Conservation (phyloP, 30 jellyfish, hydroid and myxozoan genomes). For the Chrysaora quinquecirrha region DNA sequence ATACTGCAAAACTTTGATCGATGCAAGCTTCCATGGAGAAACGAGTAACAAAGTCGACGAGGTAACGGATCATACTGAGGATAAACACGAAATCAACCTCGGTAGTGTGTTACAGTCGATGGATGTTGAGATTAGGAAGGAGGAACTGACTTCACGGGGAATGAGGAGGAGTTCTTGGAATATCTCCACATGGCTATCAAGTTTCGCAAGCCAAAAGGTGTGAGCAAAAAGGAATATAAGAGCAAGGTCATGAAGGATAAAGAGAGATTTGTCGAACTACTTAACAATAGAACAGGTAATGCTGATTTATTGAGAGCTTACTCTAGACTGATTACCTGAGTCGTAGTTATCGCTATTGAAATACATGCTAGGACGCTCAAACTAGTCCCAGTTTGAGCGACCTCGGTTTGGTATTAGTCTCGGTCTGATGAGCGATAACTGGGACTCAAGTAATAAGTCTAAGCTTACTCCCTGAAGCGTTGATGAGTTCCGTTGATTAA, state of each 20-base stretch:
- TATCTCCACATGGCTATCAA: slow-evolving; percentile 14
- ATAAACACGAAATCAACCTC: slow-evolving; percentile 33
- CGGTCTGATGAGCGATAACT: no score
- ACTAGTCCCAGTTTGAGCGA: no score
- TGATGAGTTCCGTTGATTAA: no score
- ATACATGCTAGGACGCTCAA: no score
- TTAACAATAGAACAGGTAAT: slow-evolving; percentile 32
- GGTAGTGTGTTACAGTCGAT: slow-evolving; percentile 58
- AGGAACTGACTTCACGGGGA: slow-evolving; percentile 49
- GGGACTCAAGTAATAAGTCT: no score
- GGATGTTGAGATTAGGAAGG: slow-evolving; percentile 41
- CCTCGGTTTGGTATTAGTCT: no score
- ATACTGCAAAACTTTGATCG: slow-evolving; percentile 41
- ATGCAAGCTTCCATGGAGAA: slow-evolving; percentile 48
- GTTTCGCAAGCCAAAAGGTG: slow-evolving; percentile 3
- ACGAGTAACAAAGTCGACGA: slow-evolving; percentile 64
- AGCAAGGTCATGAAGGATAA: slow-evolving; percentile 24
- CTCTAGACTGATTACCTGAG: no score
- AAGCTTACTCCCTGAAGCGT: no score
- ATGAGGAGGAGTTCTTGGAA: slow-evolving; percentile 50
- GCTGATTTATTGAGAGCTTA: background rate
- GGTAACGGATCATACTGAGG: slow-evolving; percentile 40
- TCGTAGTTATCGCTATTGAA: no score
- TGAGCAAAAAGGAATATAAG: background rate
- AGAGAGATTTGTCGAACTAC: slow-evolving; percentile 36